phyloP scores from a whole-genome alignment of 2,113 vertebrate genomes.

The Psittacus erithacus region DNA sequence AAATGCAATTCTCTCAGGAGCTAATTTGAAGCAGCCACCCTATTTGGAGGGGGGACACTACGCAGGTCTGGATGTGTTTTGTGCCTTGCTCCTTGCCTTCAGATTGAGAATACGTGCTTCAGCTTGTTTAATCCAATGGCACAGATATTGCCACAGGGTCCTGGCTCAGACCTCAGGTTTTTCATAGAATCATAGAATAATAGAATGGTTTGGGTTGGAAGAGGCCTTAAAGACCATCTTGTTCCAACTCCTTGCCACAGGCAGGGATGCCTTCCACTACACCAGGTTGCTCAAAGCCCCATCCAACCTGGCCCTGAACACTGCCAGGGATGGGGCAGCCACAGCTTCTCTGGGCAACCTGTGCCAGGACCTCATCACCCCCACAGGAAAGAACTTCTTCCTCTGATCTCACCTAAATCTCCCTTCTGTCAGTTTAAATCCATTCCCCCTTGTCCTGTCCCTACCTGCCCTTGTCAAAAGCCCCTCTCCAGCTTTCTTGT shows the following conservation, averaged over 20 bases:
- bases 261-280: not conserved
- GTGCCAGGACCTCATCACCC: not conserved
- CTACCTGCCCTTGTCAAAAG: not conserved
- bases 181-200: not conserved
- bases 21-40: not conserved
- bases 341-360: not conserved
- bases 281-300: not conserved
- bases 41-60: not conserved
- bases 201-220: not conserved
- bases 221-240: not conserved
- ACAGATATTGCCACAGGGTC: not conserved
- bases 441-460: not conserved
- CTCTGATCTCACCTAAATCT: not conserved
- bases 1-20: not conserved
- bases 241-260: not conserved
- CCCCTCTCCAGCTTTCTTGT: not conserved
- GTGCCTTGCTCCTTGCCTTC: not conserved
- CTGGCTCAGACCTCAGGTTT: not conserved
- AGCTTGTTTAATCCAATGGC: not conserved
- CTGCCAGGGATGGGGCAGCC: not conserved
- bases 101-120: not conserved
- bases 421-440: not conserved
- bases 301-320: not conserved
- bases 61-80: not conserved
- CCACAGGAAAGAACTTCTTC: not conserved